Conservation (phyloP, 30 jellyfish, hydroid and myxozoan species). For the Pelagia noctiluca region DNA sequence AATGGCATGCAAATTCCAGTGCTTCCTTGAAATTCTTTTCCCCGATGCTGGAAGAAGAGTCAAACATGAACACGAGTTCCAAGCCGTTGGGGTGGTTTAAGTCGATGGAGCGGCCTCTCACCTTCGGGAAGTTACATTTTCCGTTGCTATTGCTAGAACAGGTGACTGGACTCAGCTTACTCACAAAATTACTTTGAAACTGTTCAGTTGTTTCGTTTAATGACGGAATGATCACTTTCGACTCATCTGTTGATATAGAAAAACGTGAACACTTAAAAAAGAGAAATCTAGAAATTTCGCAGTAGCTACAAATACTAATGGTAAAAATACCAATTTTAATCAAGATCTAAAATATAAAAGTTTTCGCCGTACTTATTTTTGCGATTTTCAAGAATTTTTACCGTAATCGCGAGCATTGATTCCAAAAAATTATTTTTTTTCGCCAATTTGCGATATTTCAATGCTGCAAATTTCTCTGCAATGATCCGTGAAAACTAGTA, state of each 20-base stretch:
- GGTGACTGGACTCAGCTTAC: constrained; percentile 38
- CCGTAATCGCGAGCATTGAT: not conserved
- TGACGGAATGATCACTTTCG: constrained; percentile 57
- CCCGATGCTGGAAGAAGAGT: constrained; percentile 79
- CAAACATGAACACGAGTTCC: constrained; percentile 71
- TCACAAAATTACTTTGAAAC: constrained; percentile 35
- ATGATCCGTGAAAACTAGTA: too few relatives aligned
- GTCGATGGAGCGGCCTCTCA: constrained; percentile 63
- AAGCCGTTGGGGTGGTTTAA: constrained; percentile 58
- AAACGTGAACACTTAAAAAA: not conserved
- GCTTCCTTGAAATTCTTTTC: constrained; percentile 45
- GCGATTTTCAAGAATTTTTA: not conserved
- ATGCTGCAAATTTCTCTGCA: too few relatives aligned
- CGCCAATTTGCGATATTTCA: too few relatives aligned
- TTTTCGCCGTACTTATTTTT: too few relatives aligned
- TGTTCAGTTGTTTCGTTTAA: constrained; percentile 58
- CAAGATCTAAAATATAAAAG: too few relatives aligned
- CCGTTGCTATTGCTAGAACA: constrained; percentile 59
- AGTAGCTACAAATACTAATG: too few relatives aligned
- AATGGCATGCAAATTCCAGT: constrained; percentile 30
- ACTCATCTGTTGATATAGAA: constrained; percentile 43
- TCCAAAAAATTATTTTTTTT: too few relatives aligned
- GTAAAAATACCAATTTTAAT: too few relatives aligned
- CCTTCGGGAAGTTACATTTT: constrained; percentile 22
- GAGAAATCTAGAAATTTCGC: too few relatives aligned